A percentile compares a stretch with the other conserved stretches of the same genome.
phyloP scores from a whole-genome alignment of 2,113 vertebrate species.

The Spizaetus ornatus region DNA sequence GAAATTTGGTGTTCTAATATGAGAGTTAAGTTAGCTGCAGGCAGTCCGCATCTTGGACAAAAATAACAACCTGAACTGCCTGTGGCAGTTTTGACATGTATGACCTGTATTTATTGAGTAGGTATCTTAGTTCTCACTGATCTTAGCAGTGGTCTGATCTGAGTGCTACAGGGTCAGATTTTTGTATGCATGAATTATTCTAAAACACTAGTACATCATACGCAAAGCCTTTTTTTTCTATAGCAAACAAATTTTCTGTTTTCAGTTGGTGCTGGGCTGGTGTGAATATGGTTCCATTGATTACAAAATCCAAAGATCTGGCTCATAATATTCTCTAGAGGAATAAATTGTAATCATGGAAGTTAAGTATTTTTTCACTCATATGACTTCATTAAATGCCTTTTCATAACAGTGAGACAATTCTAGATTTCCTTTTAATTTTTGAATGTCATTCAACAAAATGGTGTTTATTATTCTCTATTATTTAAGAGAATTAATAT shows the following conservation, averaged over 20 bases:
- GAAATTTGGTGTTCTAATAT: neutral
- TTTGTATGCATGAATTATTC: conserved; percentile 17
- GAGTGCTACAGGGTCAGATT: neutral
- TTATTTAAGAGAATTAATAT: neutral
- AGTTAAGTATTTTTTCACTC: neutral
- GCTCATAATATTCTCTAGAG: neutral
- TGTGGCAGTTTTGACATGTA: conserved; percentile 9
- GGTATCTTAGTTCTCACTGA: conserved; percentile 12
- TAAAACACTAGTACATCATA: neutral
- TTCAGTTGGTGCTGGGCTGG: neutral
- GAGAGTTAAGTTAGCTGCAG: neutral
- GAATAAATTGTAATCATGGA: neutral
- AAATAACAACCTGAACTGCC: neutral
- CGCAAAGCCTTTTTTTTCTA: neutral
- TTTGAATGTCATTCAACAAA: neutral
- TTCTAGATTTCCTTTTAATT: neutral
- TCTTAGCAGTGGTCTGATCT: neutral
- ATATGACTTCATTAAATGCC: neutral
- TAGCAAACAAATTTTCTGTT: conserved; percentile 18
- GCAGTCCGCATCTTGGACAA: neutral
- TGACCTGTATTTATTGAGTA: neutral
- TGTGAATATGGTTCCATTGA: neutral
- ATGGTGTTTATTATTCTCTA: neutral
- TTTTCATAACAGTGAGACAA: neutral
- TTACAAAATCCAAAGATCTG: neutral